phyloP scores from a whole-genome alignment of 2,113 vertebrate species.

The Rostratula benghalensis region DNA sequence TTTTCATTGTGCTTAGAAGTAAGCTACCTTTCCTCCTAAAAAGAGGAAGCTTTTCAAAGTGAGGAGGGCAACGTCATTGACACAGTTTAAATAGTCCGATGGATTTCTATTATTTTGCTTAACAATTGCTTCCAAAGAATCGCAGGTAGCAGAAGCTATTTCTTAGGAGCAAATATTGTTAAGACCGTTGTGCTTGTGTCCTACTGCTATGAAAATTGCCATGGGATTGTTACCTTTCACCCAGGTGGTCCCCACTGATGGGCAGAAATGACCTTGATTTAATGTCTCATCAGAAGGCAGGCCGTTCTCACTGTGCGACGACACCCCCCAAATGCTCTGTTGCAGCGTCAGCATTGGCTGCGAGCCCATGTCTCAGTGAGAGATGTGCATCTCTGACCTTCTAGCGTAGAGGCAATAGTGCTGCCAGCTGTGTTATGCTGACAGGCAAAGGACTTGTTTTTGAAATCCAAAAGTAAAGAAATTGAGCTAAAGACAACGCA shows the following conservation, averaged over 20 bases:
- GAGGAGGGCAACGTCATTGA: background rate
- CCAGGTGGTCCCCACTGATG: background rate
- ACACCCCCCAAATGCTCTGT: background rate
- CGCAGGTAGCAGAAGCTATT: background rate
- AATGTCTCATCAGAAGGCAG: background rate
- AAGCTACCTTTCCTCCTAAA: background rate
- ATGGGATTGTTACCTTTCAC: background rate
- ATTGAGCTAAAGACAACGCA: background rate
- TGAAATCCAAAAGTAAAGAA: slow-evolving; percentile 14
- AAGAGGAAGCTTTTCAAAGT: background rate
- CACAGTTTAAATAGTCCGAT: background rate
- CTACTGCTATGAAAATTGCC: background rate
- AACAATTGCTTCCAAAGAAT: background rate
- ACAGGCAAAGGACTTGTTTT: slow-evolving; percentile 35
- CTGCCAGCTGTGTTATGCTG: slow-evolving; percentile 64
- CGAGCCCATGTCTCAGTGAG: slow-evolving; percentile 22
- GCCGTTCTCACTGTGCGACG: background rate
- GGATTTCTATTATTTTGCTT: slow-evolving; percentile 23
- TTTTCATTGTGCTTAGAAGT: background rate
- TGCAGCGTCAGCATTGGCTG: slow-evolving; percentile 63
- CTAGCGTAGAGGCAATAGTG: slow-evolving; percentile 10
- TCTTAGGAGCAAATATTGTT: background rate
- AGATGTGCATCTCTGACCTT: slow-evolving; percentile 47
- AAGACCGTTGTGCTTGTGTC: background rate
- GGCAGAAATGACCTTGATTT: slow-evolving; percentile 22